phyloP scores from a whole-genome alignment of 2,888 invertebrate genomes.

The Ochropacha duplaris region DNA sequence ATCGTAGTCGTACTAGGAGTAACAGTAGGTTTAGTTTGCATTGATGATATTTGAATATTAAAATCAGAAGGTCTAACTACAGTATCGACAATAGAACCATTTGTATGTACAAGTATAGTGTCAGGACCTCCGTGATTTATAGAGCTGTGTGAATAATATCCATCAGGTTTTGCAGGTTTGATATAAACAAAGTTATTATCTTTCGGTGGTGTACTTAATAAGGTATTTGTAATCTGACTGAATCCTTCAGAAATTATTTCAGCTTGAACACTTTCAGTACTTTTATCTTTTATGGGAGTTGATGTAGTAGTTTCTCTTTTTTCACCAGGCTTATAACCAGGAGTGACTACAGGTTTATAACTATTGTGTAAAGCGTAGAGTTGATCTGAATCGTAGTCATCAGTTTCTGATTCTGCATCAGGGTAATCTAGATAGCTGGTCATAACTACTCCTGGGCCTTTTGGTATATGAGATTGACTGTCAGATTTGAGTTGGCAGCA shows the following conservation, averaged over 20 bases:
- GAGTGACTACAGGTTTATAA: conserved; percentile 74
- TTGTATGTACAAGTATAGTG: conserved; percentile 83
- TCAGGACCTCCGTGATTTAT: conserved; percentile 85
- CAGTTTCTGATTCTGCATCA: conserved; percentile 62
- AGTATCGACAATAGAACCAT: conserved; percentile 81
- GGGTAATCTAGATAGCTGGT: conserved; percentile 76
- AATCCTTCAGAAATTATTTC: conserved; percentile 83
- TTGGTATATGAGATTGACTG: conserved; percentile 74
- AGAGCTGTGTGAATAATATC: conserved; percentile 76
- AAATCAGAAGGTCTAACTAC: conserved; percentile 78
- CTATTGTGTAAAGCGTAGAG: conserved; percentile 72
- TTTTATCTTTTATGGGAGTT: conserved; percentile 41
- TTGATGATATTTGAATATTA: conserved; percentile 71
- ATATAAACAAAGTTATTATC: conserved; percentile 62
- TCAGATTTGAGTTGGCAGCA: conserved; percentile 89
- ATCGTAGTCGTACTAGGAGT: conserved; percentile 51
- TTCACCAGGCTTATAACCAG: conserved; percentile 67
- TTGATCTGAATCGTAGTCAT: conserved; percentile 68
- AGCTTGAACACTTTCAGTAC: conserved; percentile 60
- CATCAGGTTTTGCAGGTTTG: conserved; percentile 57
- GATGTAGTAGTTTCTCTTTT: conserved; percentile 47
- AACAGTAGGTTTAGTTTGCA: conserved; percentile 75
- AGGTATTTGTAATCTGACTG: conserved; percentile 80
- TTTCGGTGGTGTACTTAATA: conserved; percentile 72
- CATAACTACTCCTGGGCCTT: conserved; percentile 77